Percentiles rank a stretch among this genome's conserved stretches.
These are phyloP conservation scores for Ophion costatus DNA, from an alignment of 2,888 invertebrate genomes.

Conservation along the genomic window DNA sequence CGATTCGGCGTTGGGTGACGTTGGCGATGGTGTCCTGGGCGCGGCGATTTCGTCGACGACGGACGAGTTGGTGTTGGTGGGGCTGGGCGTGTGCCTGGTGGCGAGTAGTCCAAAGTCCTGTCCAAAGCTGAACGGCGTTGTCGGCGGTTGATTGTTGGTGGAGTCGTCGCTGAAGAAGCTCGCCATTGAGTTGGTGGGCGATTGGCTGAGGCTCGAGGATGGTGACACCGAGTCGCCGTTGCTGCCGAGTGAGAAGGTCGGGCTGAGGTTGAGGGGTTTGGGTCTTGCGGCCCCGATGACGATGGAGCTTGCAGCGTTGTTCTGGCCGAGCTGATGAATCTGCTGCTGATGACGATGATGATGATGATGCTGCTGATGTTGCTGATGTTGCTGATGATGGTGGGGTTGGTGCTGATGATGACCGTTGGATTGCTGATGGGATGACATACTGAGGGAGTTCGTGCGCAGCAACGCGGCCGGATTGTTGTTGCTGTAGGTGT, in stretches of 20 bases:
- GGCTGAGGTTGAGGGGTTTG: conserved; percentile 81
- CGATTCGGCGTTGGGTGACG: conserved; percentile 85
- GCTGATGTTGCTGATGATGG: conserved; percentile 69
- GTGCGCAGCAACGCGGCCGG: conserved; percentile 74
- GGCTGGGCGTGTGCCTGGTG: conserved; percentile 84
- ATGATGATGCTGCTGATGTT: conserved; percentile 59
- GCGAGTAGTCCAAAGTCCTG: conserved; percentile 81
- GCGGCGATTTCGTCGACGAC: conserved; percentile 69
- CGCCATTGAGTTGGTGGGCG: conserved; percentile 87
- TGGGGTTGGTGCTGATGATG: conserved; percentile 61
- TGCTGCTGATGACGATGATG: conserved; percentile 63
- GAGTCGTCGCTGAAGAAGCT: conserved; percentile 86
- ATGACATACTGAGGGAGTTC: conserved; percentile 76
- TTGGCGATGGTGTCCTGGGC: conserved; percentile 77
- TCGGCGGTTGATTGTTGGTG: conserved; percentile 75
- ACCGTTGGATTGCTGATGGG: conserved; percentile 69
- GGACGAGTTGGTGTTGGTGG: conserved; percentile 27
- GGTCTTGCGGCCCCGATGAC: conserved; percentile 78
- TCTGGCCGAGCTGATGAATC: conserved; percentile 60
- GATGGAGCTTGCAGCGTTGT: conserved; percentile 62
- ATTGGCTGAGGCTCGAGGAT: conserved; percentile 87
- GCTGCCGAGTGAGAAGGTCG: conserved; percentile 84
- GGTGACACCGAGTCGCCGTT: conserved; percentile 86
- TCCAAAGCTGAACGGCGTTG: conserved; percentile 78
- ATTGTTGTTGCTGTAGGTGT: conserved; percentile 65